Base-by-base conservation (phyloP, 2,888 invertebrate species). In the Melanchra persicariae region DNA sequence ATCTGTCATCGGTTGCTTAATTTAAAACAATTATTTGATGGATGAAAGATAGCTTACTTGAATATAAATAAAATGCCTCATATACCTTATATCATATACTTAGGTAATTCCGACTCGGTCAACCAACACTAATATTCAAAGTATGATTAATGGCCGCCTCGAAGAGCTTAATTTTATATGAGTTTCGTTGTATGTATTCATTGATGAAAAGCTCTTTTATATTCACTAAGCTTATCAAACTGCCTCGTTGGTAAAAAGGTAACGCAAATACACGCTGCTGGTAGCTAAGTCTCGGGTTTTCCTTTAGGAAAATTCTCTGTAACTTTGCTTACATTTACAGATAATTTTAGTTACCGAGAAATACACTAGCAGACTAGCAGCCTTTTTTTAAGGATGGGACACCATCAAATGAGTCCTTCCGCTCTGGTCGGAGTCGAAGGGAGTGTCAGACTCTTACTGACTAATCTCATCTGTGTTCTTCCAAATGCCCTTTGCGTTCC, bases 91-190 rank as follows among this genome's bases (percentile, higher is more conserved):
- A n/a, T n/a, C n/a, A 47, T 19, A 26, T 5, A 7, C 1, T 12
- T 17, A 15, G 5, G 15, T 51, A 30, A 60, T 77, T 37, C 49
- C 22, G 15, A 60, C 43, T 22, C 26, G 30, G 12, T 30, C 64
- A 72, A 24, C 34, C 40, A 51, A 62, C 6, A 66, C 12, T 55
- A 26, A 45, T 47, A 49, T 58, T 15, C 57, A 67, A 74, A 64
- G 55, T 60, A 74, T 79, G 74, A 77, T 64, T 74, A 74, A 77
- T 55, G 66, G 26, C 19, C 43, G 37, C 24, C 45, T 10, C 34
- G 12, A 40, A 22, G 12, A 34, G 45, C 58, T 59, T 26, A 51
- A 60, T 63, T 51, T 49, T 63, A 4, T 61, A 70, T 63, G 49
- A 54, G 49, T 26, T 24, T 37, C 43, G 37, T 60, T 17, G 26